Evolutionary conservation across 2,113 vertebrate genomes (phyloP).

Genomic region (Clarias batrachus): DNA sequence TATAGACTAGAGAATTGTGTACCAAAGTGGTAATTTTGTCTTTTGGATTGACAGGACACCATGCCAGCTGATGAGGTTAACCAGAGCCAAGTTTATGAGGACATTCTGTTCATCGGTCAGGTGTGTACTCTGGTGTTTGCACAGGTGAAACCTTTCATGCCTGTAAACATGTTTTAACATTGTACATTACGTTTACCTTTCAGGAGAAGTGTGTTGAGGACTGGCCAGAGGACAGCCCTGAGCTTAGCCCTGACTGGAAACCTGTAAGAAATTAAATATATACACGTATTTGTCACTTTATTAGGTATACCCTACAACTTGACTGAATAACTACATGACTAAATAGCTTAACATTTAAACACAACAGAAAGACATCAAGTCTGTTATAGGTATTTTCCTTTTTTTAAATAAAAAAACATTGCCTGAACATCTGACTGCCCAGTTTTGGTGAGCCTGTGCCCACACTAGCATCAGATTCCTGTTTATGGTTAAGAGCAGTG

Average conservation of each 20-base stretch:
- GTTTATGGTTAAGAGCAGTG: not conserved
- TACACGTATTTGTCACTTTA: not conserved
- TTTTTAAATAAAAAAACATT: not conserved
- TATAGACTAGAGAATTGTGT: not conserved
- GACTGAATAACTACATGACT: not conserved
- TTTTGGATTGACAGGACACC: conserved; percentile 15
- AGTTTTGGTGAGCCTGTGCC: not conserved
- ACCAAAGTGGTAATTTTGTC: not conserved
- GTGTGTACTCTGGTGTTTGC: conserved; percentile 46
- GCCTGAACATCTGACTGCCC: not conserved
- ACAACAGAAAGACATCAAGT: not conserved
- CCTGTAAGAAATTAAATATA: conserved; percentile 59
- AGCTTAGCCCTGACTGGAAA: conserved; percentile 65
- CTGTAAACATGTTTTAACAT: not conserved
- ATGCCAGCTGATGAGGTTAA: not conserved
- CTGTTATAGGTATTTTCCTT: not conserved
- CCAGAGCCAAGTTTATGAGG: conserved; percentile 52
- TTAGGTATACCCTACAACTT: not conserved
- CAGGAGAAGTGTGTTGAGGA: conserved; percentile 76
- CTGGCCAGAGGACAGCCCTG: conserved; percentile 75
- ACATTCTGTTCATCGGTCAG: conserved; percentile 70
- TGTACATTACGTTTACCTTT: not conserved
- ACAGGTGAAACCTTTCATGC: not conserved
- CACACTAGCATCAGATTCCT: not conserved
- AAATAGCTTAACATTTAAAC: not conserved